phyloP scores from a whole-genome alignment of 2,113 vertebrate species.

The Anser brachyrhynchus region DNA sequence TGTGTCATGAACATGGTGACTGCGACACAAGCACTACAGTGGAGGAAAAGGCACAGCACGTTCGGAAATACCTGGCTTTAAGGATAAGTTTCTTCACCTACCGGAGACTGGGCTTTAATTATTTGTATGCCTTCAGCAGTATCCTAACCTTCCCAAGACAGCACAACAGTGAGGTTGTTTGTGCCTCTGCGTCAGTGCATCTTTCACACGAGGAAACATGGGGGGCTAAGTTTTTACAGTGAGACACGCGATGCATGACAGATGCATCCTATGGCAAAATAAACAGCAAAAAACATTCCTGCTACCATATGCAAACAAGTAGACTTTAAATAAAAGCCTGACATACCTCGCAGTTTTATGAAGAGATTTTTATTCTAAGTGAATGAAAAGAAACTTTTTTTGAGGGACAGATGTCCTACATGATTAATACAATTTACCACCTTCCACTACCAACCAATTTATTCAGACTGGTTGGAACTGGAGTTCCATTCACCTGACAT shows the following conservation, averaged over 20 bases:
- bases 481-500: neutral
- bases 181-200: neutral
- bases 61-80: neutral
- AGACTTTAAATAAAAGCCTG: neutral
- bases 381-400: neutral
- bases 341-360: neutral
- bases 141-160: neutral
- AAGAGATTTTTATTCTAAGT: neutral
- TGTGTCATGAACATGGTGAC: accelerated
- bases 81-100: neutral
- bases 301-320: accelerated
- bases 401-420: neutral
- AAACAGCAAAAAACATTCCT: neutral
- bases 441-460: neutral
- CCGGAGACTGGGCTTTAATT: neutral
- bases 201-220: neutral
- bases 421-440: neutral
- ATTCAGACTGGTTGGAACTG: neutral
- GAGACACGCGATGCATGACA: neutral
- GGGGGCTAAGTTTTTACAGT: neutral
- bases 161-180: neutral
- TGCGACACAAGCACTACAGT: neutral
- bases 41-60: neutral
- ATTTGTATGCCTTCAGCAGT: neutral
- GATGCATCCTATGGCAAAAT: neutral